Conservation (phyloP, 2,888 invertebrate genomes). For the Arge pagana region DNA sequence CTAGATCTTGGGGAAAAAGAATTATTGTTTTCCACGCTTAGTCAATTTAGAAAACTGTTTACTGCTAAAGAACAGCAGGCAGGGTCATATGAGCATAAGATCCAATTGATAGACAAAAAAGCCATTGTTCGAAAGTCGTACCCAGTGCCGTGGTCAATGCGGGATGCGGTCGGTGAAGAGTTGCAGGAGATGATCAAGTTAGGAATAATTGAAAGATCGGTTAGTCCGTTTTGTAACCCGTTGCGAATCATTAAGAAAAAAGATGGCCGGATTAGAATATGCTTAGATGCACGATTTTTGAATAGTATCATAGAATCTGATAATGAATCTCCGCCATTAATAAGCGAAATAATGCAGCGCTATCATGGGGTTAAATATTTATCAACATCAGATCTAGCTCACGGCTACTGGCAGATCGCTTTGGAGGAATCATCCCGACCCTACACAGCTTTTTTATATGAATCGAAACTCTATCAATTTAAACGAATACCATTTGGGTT, state of each 20-base stretch:
- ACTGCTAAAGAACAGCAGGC: no score
- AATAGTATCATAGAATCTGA: conserved; percentile 42
- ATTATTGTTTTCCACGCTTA: conserved; percentile 1
- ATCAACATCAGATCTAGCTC: conserved; percentile 31
- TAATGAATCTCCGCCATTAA: conserved; percentile 34
- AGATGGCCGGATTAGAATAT: conserved; percentile 40
- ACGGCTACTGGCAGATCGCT: conserved; percentile 37
- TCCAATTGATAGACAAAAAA: conserved; percentile 31
- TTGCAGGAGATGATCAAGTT: conserved; percentile 37
- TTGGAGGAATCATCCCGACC: conserved; percentile 26
- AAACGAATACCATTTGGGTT: conserved; percentile 35
- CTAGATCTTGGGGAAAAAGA: conserved; percentile 1
- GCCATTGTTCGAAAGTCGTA: conserved; percentile 36
- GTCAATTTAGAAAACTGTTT: conserved; percentile 28
- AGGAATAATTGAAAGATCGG: conserved; percentile 39
- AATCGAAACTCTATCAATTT: conserved; percentile 30
- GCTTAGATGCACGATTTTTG: conserved; percentile 42
- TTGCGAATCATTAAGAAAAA: conserved; percentile 41
- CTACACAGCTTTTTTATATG: conserved; percentile 31
- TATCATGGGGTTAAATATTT: conserved; percentile 29
- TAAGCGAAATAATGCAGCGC: conserved; percentile 31
- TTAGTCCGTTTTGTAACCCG: conserved; percentile 42
- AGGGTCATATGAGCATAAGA: conserved; percentile 37
- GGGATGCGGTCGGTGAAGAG: conserved; percentile 33
- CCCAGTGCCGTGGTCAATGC: conserved; percentile 38